Base-by-base conservation (phyloP, 1,140 invertebrate species). In the Eueides isabella region DNA sequence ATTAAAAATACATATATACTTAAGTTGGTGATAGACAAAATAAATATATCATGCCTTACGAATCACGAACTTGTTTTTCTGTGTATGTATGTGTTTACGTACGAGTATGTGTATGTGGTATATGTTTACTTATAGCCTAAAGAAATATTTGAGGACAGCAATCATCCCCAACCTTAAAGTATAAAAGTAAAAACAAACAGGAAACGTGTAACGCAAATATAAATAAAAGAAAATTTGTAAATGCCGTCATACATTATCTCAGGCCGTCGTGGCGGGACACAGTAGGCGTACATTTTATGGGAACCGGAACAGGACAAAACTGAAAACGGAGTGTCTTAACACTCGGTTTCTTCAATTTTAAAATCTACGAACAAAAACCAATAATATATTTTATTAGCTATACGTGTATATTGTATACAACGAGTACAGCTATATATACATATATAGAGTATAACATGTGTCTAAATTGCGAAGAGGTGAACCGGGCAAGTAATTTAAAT, bases 401-500 rank as follows among this genome's bases (percentile, higher is more conserved):
- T 38, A 11, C 1, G 5, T 38, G 11, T 38, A n/a, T 38, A 6
- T 11, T 38, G 5, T 38, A n/a, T n/a, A n/a, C n/a, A n/a, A n/a
- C n/a, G n/a, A n/a, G n/a, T n/a, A n/a, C n/a, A n/a, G n/a, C 19
- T 23, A 26, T 55, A 26, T 19, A 0, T n/a, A 0, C 19, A n/a
- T 55, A 23, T 66, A 23, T 35, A 6, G n/a, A 31, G 31, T 19
- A 38, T 35, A 19, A 16, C 23, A 29, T 67, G 41, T 67, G 28
- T 67, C 41, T 67, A 67, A 67, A 67, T 67, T 67, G 66, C 41
- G 31, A 35, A 44, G 28, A 67, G 66, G 38, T 29, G 41, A 67
- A 35, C 33, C 65, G 38, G 38, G 66, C 66, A 30, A 41, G 64
- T 67, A 55, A 67, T 67, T 67, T 67, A 48, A 55, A 67, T 67